Base-by-base conservation (phyloP, 2,113 vertebrate species). In the Equus przewalskii region DNA sequence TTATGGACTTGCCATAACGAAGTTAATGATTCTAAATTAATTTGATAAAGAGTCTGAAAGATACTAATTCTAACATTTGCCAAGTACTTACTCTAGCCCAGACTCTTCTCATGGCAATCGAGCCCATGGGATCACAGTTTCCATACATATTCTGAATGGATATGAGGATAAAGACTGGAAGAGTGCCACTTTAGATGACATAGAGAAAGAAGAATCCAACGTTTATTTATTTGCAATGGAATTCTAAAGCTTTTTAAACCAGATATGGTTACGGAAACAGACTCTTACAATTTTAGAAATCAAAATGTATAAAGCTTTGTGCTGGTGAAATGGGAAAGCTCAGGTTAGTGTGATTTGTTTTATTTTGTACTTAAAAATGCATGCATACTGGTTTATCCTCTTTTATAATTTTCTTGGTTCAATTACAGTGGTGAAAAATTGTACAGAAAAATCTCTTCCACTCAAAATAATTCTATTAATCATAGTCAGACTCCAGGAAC, bases 381-480 rank as follows among this genome's bases (percentile, higher is more conserved):
- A 18, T 65, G 10, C 4, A 10, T 36, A 15, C 19, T 30, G 14
- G 11, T 51, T 76, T 76, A 44, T 3, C 30, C 67, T 79, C 11
- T 65, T 46, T 18, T 24, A 19, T 58, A 33, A 44, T 96, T 91
- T 62, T 94, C 51, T 82, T 94, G 24, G 21, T 13, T 95, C 30
- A 67, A 28, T 69, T 81, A 75, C 1, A 62, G 1, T 80, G 8
- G 30, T 83, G 44, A 60, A 44, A 54, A 70, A 76, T 36, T 60
- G 4, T 85, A 54, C 65, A 36, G 69, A 49, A 54, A 89, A 91
- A 87, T 62, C 1, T 62, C 7, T 86, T 89, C 16, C 11, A 4
- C 5, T 96, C 33, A 89, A 90, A 86, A 58, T 11, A 94, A 44
- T 85, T 93, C 1, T 94, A 62, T 79, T 89, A 87, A 51, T 58